Evolutionary conservation across 2,113 vertebrate genomes (phyloP).

Genomic region (Anguilla rostrata): DNA sequence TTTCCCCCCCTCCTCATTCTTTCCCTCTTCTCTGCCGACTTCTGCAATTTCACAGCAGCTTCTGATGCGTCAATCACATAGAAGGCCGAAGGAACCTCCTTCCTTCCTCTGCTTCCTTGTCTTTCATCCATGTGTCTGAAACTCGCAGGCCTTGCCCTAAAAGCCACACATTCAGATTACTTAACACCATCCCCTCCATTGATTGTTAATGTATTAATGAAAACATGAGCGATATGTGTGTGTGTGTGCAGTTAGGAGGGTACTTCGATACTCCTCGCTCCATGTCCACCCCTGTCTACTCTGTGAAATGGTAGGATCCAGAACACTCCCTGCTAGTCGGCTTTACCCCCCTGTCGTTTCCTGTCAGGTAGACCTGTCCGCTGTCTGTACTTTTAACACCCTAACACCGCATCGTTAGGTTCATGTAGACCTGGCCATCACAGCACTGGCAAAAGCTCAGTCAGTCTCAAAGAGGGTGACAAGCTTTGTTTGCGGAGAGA

Average conservation of each 20-base stretch:
- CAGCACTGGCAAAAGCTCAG: neutral
- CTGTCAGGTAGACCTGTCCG: neutral
- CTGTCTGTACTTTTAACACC: neutral
- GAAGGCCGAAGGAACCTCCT: neutral
- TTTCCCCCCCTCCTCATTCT: neutral
- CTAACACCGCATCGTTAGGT: neutral
- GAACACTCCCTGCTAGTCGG: slow-evolving; percentile 50
- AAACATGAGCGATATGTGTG: neutral
- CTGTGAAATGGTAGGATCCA: slow-evolving; percentile 65
- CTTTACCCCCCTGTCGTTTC: neutral
- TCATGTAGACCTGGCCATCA: neutral
- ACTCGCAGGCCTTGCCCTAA: neutral
- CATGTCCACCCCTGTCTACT: slow-evolving; percentile 26
- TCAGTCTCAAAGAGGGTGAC: neutral
- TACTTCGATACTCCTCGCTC: neutral
- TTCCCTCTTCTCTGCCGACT: neutral
- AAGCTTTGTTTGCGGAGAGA: neutral
- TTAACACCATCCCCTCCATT: neutral
- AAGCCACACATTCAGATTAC: neutral
- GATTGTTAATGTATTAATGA: neutral
- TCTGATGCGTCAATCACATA: neutral
- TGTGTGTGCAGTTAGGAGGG: neutral
- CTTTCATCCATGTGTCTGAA: neutral
- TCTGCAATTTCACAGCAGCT: neutral
- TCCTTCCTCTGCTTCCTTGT: neutral